Evolutionary conservation across 2,113 vertebrate genomes (phyloP).

Genomic region (Rafetus swinhoei): DNA sequence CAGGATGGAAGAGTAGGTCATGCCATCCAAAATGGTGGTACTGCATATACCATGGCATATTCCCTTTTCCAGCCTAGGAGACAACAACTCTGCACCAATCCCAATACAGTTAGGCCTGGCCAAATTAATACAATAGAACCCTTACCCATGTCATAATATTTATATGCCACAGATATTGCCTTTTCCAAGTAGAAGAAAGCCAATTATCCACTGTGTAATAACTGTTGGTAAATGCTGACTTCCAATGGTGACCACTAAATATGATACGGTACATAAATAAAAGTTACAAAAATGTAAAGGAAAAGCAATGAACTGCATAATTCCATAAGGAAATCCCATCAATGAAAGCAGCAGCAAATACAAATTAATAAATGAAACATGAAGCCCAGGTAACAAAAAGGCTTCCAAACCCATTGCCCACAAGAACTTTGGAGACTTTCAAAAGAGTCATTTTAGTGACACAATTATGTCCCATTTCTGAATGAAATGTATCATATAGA

Average conservation of each 20-base stretch:
- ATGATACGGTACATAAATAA: not conserved
- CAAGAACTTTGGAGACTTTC: not conserved
- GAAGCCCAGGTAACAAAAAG: not conserved
- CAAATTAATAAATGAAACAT: not conserved
- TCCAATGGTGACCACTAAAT: not conserved
- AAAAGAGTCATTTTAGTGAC: not conserved
- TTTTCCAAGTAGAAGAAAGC: not conserved
- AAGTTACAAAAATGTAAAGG: not conserved
- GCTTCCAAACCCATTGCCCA: not conserved
- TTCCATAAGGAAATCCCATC: not conserved
- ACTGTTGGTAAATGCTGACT: not conserved
- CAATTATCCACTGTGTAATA: not conserved
- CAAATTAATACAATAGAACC: not conserved
- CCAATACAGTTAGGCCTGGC: not conserved
- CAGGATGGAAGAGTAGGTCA: not conserved
- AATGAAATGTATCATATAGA: not conserved
- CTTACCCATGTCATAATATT: not conserved
- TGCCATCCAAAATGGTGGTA: not conserved
- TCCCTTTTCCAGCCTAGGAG: not conserved
- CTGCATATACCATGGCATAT: not conserved
- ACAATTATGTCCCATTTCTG: not conserved
- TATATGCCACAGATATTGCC: not conserved
- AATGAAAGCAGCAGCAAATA: not conserved
- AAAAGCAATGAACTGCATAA: not conserved
- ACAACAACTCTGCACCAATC: not conserved